Conservation (phyloP, 2,113 vertebrate species). For the chimpanzee (Pan troglodytes) region DNA sequence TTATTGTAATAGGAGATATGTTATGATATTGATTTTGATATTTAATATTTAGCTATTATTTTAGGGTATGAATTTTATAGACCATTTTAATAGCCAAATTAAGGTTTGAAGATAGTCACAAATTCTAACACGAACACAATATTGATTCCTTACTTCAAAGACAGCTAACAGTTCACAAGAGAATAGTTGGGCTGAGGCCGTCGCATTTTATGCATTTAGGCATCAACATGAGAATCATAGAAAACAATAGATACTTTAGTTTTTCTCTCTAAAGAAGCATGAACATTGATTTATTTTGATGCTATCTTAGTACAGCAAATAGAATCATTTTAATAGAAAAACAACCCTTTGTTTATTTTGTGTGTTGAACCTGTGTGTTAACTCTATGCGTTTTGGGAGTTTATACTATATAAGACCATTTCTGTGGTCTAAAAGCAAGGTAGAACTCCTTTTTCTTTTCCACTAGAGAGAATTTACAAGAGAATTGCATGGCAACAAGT, state of each 20-base stretch:
- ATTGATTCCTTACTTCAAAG: neutral
- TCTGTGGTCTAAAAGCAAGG: conserved; percentile 47
- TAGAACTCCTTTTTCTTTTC: conserved; percentile 47
- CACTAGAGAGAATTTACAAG: conserved; percentile 39
- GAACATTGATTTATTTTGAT: conserved; percentile 48
- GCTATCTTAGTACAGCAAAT: conserved; percentile 39
- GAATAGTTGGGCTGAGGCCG: neutral
- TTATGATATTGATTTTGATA: neutral
- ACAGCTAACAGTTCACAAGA: neutral
- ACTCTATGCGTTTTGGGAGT: conserved; percentile 21
- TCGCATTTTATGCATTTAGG: neutral
- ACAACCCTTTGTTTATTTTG: conserved; percentile 36
- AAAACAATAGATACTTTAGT: neutral
- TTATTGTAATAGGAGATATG: neutral
- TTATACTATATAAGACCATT: neutral
- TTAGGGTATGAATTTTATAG: conserved; percentile 26
- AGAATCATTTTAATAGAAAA: conserved; percentile 58
- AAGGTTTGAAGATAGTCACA: neutral
- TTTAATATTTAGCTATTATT: neutral
- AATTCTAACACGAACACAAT: neutral
- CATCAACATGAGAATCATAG: neutral
- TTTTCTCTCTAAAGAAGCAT: conserved; percentile 25
- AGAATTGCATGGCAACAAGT: conserved; percentile 37
- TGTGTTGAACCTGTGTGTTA: conserved; percentile 19
- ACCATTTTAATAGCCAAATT: conserved; percentile 17